Evolutionary conservation across 2,797 vertebrate genomes (phyloP).

Genomic region (Typhlichthys subterraneus): DNA sequence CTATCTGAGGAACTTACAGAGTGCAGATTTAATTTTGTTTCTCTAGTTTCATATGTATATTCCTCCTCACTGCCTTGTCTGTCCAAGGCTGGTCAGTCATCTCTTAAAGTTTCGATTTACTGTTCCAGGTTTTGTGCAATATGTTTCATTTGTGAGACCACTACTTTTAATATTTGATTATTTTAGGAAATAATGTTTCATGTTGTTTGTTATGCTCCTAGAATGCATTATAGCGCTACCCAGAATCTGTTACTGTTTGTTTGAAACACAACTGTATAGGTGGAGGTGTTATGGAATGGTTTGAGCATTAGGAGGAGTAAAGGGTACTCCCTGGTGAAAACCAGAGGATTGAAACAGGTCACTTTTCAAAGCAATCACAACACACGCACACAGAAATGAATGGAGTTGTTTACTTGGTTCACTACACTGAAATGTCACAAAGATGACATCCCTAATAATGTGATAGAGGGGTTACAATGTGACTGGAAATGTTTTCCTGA

Average conservation of each 20-base stretch:
- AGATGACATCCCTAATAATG: slow-evolving; percentile 54
- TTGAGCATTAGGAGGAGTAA: too few species aligned
- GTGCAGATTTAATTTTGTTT: not conserved
- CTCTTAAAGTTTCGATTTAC: slow-evolving; percentile 36
- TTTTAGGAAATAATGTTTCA: slow-evolving; percentile 25
- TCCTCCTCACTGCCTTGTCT: slow-evolving; percentile 26
- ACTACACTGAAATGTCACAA: slow-evolving; percentile 29
- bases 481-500: slow-evolving; percentile 44
- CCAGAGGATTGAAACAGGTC: slow-evolving; percentile 26
- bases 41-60: slow-evolving; percentile 17
- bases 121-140: slow-evolving; percentile 65
- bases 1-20: slow-evolving; percentile 21
- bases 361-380: slow-evolving; percentile 21
- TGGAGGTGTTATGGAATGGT: too few species aligned
- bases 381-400: slow-evolving; percentile 8
- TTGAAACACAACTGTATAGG: too few species aligned
- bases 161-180: slow-evolving; percentile 34
- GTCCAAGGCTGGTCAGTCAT: slow-evolving; percentile 14
- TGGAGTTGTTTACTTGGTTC: slow-evolving; percentile 12
- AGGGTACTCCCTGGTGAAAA: not conserved
- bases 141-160: slow-evolving; percentile 49
- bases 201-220: not conserved
- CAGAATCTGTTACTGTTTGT: too few species aligned
- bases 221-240: too few species aligned
- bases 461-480: slow-evolving; percentile 63